These are phyloP conservation scores for Hedychridium roseum DNA, from an alignment of 2,888 invertebrate genomes.

Conservation along the genomic window DNA sequence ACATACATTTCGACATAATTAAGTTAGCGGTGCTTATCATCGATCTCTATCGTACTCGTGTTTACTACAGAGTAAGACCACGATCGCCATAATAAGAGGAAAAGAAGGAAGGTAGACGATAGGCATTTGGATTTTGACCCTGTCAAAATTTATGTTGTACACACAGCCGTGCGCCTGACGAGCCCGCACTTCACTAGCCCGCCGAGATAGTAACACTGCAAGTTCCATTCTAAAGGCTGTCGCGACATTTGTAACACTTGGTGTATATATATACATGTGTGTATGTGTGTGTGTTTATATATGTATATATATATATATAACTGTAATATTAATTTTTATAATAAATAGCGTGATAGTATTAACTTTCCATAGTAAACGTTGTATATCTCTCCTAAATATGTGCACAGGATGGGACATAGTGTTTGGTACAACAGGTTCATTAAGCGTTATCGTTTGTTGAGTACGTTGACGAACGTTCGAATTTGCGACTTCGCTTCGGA, in stretches of 20 bases:
- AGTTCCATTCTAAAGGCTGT: background rate
- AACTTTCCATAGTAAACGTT: slow-evolving; percentile 46
- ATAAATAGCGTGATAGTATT: slow-evolving; percentile 58
- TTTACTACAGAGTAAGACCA: no score
- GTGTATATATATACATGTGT: background rate
- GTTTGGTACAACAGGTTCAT: slow-evolving; percentile 31
- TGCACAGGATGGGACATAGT: slow-evolving; percentile 39
- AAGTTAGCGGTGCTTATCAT: no score
- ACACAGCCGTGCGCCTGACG: no score
- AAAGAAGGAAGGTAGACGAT: no score
- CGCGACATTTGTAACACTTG: background rate
- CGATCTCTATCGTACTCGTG: no score
- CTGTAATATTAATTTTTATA: slow-evolving; percentile 45
- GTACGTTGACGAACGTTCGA: slow-evolving; percentile 56
- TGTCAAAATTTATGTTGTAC: no score
- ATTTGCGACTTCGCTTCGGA: slow-evolving; percentile 48
- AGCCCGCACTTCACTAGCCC: background rate
- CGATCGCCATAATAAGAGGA: no score
- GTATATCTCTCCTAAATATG: slow-evolving; percentile 43
- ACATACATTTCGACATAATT: no score
- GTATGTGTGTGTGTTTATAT: background rate
- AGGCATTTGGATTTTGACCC: no score
- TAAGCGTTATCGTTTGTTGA: slow-evolving; percentile 62
- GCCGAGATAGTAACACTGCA: background rate
- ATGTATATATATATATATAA: slow-evolving; percentile 34